phyloP scores from a whole-genome alignment of 1,140 invertebrate species.

The Drosophila littoralis region DNA sequence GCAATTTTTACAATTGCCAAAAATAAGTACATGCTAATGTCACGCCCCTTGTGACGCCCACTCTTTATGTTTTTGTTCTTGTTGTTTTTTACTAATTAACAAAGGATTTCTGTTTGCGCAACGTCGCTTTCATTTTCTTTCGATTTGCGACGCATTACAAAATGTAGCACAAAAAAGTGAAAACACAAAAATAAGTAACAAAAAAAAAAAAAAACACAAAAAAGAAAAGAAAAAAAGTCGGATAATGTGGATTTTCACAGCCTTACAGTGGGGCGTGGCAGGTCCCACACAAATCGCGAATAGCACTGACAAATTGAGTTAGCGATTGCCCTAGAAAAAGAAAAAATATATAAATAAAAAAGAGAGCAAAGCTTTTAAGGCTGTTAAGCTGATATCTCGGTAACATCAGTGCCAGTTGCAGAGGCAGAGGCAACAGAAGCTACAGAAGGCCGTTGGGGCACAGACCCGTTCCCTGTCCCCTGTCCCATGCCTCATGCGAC shows the following conservation, averaged over 20 bases:
- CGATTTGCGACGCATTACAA: constrained; percentile 77
- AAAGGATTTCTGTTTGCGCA: constrained; percentile 73
- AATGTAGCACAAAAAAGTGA: constrained; percentile 68
- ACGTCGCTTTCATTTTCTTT: constrained; percentile 62
- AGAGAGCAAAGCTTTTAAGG: constrained; percentile 72
- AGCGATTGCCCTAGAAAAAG: constrained; percentile 54
- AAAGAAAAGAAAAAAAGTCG: constrained; percentile 25
- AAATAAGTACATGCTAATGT: constrained; percentile 62
- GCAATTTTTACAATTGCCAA: constrained; percentile 53
- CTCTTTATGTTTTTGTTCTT: constrained; percentile 17
- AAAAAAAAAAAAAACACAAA: constrained; percentile 18
- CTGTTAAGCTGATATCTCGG: constrained; percentile 62
- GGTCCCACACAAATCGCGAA: constrained; percentile 40
- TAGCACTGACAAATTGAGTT: constrained; percentile 76
- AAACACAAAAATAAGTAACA: constrained; percentile 33
- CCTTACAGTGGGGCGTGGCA: constrained; percentile 26
- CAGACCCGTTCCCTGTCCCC: not conserved
- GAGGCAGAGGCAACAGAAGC: constrained; percentile 4
- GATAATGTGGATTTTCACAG: constrained; percentile 68
- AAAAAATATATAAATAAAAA: constrained; percentile 16
- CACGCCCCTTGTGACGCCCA: constrained; percentile 23
- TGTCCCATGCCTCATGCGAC: not conserved
- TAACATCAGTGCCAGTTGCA: constrained; percentile 1
- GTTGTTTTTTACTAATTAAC: constrained; percentile 65
- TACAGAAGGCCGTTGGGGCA: not conserved